Evolutionary conservation across 2,797 vertebrate species (phyloP).

Genomic region (Lepus townsendii): DNA sequence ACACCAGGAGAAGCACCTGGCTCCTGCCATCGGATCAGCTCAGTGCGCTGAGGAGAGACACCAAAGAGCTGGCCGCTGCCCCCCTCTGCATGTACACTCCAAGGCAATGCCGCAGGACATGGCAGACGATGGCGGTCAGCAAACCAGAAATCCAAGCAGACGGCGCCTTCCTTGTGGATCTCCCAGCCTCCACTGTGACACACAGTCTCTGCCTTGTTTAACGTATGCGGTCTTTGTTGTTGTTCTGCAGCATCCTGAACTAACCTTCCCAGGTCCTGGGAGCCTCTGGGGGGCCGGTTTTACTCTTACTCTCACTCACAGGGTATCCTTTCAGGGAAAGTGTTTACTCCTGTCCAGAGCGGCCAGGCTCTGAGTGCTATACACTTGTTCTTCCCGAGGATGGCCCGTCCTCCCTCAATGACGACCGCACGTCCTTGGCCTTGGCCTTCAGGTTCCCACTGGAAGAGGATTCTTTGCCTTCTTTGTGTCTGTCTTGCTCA

Average conservation of each 20-base stretch:
- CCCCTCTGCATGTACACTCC: background rate
- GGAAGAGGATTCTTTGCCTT: background rate
- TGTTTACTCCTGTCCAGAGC: background rate
- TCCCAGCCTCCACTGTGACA: background rate
- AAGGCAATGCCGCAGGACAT: background rate
- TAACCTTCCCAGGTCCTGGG: too few relatives aligned
- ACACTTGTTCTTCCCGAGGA: background rate
- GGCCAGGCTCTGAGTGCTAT: background rate
- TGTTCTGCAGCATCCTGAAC: background rate
- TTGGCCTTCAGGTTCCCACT: background rate
- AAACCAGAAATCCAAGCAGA: background rate
- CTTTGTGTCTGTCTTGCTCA: background rate
- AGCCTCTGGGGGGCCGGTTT: background rate
- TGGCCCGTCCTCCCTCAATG: background rate
- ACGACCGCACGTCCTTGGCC: too few relatives aligned
- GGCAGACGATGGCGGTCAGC: background rate
- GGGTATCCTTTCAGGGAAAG: background rate
- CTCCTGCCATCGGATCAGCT: too few relatives aligned
- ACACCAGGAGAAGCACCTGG: too few relatives aligned
- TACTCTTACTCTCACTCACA: background rate
- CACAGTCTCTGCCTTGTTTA: too few relatives aligned
- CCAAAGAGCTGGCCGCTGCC: too few relatives aligned
- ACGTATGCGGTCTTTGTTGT: background rate
- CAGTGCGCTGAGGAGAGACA: background rate
- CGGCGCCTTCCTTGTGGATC: background rate